Evolutionary conservation across 1,140 invertebrate genomes (phyloP).

Genomic region (Melanaphis sacchari): DNA sequence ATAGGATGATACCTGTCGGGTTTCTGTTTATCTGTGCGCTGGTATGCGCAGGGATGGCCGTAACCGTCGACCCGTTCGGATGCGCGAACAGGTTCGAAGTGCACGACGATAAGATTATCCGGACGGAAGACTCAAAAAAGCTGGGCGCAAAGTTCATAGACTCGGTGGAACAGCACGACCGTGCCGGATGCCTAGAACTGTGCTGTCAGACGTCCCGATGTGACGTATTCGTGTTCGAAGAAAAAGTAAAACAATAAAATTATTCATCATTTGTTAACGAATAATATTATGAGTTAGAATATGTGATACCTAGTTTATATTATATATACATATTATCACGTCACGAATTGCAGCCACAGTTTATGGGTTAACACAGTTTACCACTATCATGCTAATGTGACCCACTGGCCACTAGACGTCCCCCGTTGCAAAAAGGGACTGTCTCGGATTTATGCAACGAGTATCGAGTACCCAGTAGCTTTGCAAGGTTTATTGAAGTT

Average conservation of each 20-base stretch:
- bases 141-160: slow-evolving; percentile 89
- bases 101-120: slow-evolving; percentile 87
- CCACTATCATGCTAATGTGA: no score
- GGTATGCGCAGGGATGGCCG: neutral
- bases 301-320: neutral
- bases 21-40: neutral
- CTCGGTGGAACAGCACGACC: slow-evolving; percentile 79
- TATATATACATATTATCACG: no score
- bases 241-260: slow-evolving; percentile 73
- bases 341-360: no score
- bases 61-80: neutral
- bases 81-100: slow-evolving; percentile 80
- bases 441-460: neutral
- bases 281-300: neutral
- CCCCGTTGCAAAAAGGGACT: neutral
- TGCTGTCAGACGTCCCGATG: slow-evolving; percentile 87
- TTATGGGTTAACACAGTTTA: no score
- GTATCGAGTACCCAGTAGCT: no score
- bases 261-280: neutral
- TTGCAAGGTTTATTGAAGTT: no score
- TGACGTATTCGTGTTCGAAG: slow-evolving; percentile 91
- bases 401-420: no score
- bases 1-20: neutral
- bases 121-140: slow-evolving; percentile 83
- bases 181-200: slow-evolving; percentile 81